phyloP scores from a whole-genome alignment of 2,888 invertebrate species.

The Drosophila prostipennis region DNA sequence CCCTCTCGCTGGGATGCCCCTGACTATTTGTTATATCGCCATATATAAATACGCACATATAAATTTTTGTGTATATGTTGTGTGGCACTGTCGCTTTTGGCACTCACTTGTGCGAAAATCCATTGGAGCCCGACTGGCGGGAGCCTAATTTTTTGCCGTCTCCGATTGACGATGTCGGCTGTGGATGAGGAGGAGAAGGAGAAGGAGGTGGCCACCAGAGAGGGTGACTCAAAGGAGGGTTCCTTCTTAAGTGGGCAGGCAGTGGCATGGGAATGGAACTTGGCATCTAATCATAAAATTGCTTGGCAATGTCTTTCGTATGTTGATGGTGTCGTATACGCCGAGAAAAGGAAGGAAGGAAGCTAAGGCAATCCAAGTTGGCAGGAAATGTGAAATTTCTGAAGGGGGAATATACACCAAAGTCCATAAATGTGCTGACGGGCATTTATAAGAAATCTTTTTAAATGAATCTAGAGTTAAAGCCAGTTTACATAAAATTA shows the following conservation, averaged over 20 bases:
- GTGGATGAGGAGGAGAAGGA: constrained; percentile 10
- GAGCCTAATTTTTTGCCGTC: constrained; percentile 83
- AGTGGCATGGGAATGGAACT: constrained; percentile 37
- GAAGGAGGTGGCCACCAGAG: constrained; percentile 9
- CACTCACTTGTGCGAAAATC: constrained; percentile 78
- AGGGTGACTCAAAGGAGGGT: constrained; percentile 22
- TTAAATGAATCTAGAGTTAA: neutral
- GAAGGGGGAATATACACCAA: constrained; percentile 21
- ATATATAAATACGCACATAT: constrained; percentile 19
- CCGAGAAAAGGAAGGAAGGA: constrained; percentile 37
- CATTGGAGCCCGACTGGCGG: constrained; percentile 86
- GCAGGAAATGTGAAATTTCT: constrained; percentile 46
- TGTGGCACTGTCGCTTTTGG: constrained; percentile 69
- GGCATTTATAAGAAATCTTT: neutral
- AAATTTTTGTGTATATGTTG: constrained; percentile 24
- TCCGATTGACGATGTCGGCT: constrained; percentile 33
- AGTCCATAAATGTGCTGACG: constrained; percentile 2
- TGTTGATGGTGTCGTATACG: constrained; percentile 26
- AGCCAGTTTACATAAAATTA: constrained; percentile 1
- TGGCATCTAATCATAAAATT: constrained; percentile 71
- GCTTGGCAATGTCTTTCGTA: constrained; percentile 63
- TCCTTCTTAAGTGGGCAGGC: constrained; percentile 44
- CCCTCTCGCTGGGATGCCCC: constrained; percentile 55
- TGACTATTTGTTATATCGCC: constrained; percentile 47
- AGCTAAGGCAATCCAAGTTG: constrained; percentile 41